Conservation (phyloP, 1,140 invertebrate genomes). For the Battus philenor region DNA sequence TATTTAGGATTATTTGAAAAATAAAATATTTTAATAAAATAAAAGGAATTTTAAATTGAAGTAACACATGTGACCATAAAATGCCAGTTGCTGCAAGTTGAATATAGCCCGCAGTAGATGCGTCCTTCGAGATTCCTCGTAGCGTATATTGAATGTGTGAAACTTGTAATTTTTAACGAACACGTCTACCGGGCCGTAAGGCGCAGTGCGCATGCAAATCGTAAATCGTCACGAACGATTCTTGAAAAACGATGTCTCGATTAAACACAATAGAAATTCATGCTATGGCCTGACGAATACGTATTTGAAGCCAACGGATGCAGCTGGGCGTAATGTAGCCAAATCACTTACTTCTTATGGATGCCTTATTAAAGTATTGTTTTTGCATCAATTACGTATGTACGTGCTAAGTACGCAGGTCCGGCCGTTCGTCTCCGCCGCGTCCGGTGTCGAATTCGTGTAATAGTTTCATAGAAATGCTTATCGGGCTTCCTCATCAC, state of each 20-base stretch:
- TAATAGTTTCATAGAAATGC: conserved; percentile 32
- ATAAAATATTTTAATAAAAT: too few relatives aligned
- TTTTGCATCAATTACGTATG: conserved; percentile 26
- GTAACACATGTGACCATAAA: too few relatives aligned
- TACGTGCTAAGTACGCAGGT: conserved; percentile 19
- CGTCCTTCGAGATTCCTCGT: too few relatives aligned
- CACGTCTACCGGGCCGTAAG: neutral
- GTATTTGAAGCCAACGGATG: conserved; percentile 20
- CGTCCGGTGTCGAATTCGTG: conserved; percentile 47
- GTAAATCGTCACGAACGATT: conserved; percentile 2
- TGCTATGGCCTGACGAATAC: neutral
- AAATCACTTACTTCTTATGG: conserved; percentile 26
- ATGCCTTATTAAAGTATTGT: conserved; percentile 44
- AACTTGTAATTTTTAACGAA: neutral
- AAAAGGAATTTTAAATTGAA: too few relatives aligned
- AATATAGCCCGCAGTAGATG: too few relatives aligned
- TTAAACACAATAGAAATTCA: conserved; percentile 15
- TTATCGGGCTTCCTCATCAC: conserved; percentile 15
- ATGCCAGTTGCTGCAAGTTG: too few relatives aligned
- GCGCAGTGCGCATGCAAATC: conserved; percentile 2
- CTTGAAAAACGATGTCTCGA: conserved; percentile 7
- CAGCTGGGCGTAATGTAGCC: conserved; percentile 27
- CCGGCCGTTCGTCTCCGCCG: conserved; percentile 24
- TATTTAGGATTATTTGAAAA: too few relatives aligned
- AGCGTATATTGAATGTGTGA: too few relatives aligned